Conservation (phyloP, 2,113 vertebrate genomes). For the Oxygymnocypris stewartii region DNA sequence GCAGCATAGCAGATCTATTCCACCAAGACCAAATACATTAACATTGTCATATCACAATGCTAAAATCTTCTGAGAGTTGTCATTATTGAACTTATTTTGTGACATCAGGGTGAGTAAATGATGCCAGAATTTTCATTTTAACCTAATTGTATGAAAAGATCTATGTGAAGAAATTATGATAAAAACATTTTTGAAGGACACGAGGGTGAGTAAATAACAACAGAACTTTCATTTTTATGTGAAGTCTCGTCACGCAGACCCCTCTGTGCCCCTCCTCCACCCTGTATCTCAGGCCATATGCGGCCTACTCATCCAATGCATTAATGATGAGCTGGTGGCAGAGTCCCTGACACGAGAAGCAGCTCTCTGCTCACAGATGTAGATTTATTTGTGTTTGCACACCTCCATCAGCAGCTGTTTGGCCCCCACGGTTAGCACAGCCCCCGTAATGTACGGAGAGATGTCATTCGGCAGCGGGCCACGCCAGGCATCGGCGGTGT, state of each 20-base stretch:
- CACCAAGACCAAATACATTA: too few relatives aligned
- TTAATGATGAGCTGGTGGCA: conserved; percentile 40
- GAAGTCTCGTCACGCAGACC: background rate
- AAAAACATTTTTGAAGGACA: background rate
- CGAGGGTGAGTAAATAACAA: background rate
- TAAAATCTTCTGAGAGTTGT: too few relatives aligned
- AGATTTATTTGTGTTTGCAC: conserved; percentile 64
- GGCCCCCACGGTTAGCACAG: conserved; percentile 71
- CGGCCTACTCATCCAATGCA: conserved; percentile 34
- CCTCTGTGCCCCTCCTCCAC: background rate
- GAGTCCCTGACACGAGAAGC: conserved; percentile 30
- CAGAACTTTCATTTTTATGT: background rate
- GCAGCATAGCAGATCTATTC: too few relatives aligned
- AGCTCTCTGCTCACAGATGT: conserved; percentile 61
- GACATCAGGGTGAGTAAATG: too few relatives aligned
- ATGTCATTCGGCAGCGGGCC: conserved; percentile 74
- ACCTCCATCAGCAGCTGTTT: conserved; percentile 67
- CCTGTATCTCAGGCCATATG: conserved; percentile 23
- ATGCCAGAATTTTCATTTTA: too few relatives aligned
- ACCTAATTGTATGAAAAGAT: too few relatives aligned
- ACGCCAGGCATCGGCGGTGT: conserved; percentile 69
- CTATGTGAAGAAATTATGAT: too few relatives aligned
- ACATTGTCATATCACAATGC: too few relatives aligned
- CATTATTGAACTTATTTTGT: too few relatives aligned
- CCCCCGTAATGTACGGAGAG: conserved; percentile 70